Conservation (phyloP, 2,888 invertebrate species). For the Calliopum simillimum region DNA sequence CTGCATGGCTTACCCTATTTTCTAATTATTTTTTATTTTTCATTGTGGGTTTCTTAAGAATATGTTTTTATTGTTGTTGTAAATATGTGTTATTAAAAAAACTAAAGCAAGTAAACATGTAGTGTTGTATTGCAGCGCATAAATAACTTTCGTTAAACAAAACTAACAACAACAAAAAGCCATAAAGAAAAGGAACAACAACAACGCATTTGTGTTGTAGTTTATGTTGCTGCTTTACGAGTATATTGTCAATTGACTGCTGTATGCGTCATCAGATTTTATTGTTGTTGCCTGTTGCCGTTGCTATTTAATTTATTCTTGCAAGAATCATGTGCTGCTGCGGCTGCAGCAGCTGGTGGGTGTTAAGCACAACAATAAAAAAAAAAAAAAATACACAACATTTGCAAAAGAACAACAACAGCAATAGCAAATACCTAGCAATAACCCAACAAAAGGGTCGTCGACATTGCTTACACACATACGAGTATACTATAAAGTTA, state of each 20-base stretch:
- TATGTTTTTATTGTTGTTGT: neutral
- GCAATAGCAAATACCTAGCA: neutral
- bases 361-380: constrained; percentile 5
- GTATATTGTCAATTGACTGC: neutral
- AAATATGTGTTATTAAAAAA: neutral
- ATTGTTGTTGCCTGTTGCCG: no score
- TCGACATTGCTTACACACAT: neutral
- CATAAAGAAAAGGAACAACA: neutral
- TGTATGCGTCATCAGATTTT: constrained; percentile 9
- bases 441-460: constrained; percentile 1
- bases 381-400: neutral
- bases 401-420: neutral
- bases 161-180: neutral
- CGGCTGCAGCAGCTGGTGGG: constrained; percentile 1
- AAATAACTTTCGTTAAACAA: constrained; percentile 12
- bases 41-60: neutral
- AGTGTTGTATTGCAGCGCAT: constrained; percentile 14
- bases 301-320: constrained; percentile 8
- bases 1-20: no score
- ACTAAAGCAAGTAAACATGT: constrained; percentile 5
- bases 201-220: neutral
- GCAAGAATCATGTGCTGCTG: neutral
- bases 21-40: no score
- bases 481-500: neutral
- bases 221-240: no score